Evolutionary conservation across 2,113 vertebrate species (phyloP).

Genomic region (Lampris megalopsis): DNA sequence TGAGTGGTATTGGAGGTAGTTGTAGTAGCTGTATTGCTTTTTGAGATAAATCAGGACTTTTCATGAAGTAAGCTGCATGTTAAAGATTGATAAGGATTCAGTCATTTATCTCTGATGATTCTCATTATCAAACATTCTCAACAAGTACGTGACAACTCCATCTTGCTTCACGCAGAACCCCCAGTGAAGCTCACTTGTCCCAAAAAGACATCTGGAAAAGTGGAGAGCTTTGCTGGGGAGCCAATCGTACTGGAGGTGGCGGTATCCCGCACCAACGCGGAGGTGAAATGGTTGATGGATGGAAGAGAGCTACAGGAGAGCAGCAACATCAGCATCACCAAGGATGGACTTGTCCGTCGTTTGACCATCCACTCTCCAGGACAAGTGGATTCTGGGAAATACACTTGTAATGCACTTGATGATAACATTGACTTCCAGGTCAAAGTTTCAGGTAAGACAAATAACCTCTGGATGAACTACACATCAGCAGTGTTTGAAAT

Average conservation of each 20-base stretch:
- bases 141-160: background rate
- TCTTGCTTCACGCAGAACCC: constrained; percentile 63
- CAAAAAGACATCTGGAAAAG: constrained; percentile 35
- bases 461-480: too few relatives aligned
- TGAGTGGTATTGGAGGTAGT: too few relatives aligned
- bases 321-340: constrained; percentile 61
- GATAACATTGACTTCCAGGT: constrained; percentile 86
- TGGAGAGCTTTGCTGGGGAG: constrained; percentile 64
- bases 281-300: constrained; percentile 78
- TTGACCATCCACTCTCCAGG: constrained; percentile 74
- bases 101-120: too few relatives aligned
- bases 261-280: constrained; percentile 75
- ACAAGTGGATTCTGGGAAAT: constrained; percentile 81
- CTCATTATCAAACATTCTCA: background rate
- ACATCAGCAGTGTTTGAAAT: too few relatives aligned
- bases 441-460: constrained; percentile 85
- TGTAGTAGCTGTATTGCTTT: too few relatives aligned
- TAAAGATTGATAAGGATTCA: too few relatives aligned
- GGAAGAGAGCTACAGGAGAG: constrained; percentile 71
- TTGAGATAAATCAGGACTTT: too few relatives aligned
- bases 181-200: constrained; percentile 66
- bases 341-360: constrained; percentile 69
- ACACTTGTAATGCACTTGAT: constrained; percentile 80
- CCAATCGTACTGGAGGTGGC: constrained; percentile 74
- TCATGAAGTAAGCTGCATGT: too few relatives aligned